Evolutionary conservation across 2,113 vertebrate species (phyloP), one percentile per base, ranked within the genome.

Genomic region (Pygoscelis adeliae): DNA sequence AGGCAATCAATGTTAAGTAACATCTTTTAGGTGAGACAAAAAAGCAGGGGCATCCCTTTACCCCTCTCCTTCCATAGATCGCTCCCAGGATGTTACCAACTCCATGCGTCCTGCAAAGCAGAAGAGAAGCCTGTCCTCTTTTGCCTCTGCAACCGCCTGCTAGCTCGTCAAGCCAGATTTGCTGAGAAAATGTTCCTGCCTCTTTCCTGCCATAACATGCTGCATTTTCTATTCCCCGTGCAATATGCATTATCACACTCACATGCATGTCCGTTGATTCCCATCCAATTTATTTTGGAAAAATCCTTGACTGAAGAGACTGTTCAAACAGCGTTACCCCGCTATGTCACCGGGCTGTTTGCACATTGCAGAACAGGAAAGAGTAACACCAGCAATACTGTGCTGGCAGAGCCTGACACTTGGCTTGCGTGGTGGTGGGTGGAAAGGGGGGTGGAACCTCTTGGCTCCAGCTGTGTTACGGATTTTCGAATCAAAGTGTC

Each of bases 391-490:
- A 58, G 94, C 80, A 73, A 29, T 11, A 36, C 78, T 76, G 80
- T 85, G 90, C 85, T 89, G 94, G 84, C 89, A 81, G 27, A 53
- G 77, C 77, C 76, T 11, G 36, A 71, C 3, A 4, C 80, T 87
- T 61, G 85, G 89, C 89, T 49, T 5, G 12, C 0, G 0, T 8
- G 42, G 25, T 5, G 27, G 91, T 59, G 94, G 97, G 93, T 85
- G 91, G 94, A 2, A 50, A 34, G 10, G 53, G 91, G 89, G 91
- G 91, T 72, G 95, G 94, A 40, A 97, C 76, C 89, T 70, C 26
- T 63, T 55, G 82, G 62, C 94, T 89, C 53, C 61, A 71, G 61
- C 89, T 82, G 42, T 61, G 69, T 13, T 46, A 26, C 0, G 0
- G 81, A 42, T 79, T 87, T 72, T 87, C 55, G 27, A 61, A 91